A percentile compares a stretch with the other conserved stretches of the same genome.
phyloP scores from a whole-genome alignment of 2,888 invertebrate genomes.

The Cryptocephalus primarius region DNA sequence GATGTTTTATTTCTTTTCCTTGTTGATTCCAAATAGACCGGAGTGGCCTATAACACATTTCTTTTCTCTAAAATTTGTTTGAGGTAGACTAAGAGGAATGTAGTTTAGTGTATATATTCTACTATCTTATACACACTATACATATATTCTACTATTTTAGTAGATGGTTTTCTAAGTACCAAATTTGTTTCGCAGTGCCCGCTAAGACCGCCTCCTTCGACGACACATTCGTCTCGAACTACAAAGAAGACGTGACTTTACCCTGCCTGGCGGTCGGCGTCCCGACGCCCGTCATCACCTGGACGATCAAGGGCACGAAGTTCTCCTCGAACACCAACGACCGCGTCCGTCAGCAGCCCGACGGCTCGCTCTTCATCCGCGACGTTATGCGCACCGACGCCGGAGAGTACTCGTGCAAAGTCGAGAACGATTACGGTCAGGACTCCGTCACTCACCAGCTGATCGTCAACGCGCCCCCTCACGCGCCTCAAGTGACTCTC shows the following conservation, averaged over 20 bases:
- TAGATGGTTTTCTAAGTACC: no score
- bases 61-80: no score
- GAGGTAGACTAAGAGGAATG: no score
- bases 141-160: no score
- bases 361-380: constrained; percentile 84
- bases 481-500: constrained; percentile 49
- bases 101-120: no score
- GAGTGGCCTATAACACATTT: no score
- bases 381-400: constrained; percentile 83
- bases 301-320: constrained; percentile 76
- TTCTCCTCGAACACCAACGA: constrained; percentile 72
- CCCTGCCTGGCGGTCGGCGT: constrained; percentile 89
- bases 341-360: constrained; percentile 72
- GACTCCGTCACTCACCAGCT: constrained; percentile 86
- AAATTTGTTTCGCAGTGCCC: constrained; percentile 52
- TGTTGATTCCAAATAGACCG: not conserved
- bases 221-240: constrained; percentile 83
- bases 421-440: constrained; percentile 85
- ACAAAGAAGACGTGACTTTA: constrained; percentile 83
- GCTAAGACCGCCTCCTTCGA: constrained; percentile 94
- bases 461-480: constrained; percentile 71
- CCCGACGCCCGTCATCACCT: constrained; percentile 78
- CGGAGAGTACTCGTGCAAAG: constrained; percentile 88
- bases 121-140: no score
- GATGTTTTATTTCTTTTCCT: not conserved